Evolutionary conservation across 1,140 invertebrate genomes (phyloP).

Genomic region (Drosophila serrata): DNA sequence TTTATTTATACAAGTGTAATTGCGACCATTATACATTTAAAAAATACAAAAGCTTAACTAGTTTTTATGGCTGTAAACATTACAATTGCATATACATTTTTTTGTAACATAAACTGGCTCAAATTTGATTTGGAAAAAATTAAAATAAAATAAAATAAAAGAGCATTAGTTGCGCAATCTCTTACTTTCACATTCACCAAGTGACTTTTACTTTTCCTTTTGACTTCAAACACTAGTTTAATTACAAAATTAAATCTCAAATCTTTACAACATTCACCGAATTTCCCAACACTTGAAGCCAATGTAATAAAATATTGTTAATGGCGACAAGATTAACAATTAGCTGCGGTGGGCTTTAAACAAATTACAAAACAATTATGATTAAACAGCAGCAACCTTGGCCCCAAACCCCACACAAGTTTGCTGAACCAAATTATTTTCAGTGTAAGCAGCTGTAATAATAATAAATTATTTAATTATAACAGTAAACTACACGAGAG

Average conservation of each 20-base stretch:
- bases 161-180: neutral
- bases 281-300: neutral
- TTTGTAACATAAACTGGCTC: slow-evolving; percentile 2
- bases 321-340: slow-evolving; percentile 22
- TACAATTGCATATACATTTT: neutral
- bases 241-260: neutral
- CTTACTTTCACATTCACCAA: slow-evolving; percentile 7
- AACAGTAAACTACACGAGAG: slow-evolving; percentile 38
- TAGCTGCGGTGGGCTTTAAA: slow-evolving; percentile 21
- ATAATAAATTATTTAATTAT: slow-evolving; percentile 28
- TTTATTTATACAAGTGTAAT: slow-evolving; percentile 10
- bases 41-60: neutral
- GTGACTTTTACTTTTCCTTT: slow-evolving; percentile 30
- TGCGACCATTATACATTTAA: slow-evolving; percentile 13
- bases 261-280: slow-evolving; percentile 1
- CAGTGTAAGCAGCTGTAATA: slow-evolving; percentile 4
- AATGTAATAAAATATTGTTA: slow-evolving; percentile 23
- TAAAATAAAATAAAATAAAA: neutral
- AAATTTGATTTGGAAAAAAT: neutral
- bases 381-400: slow-evolving; percentile 23
- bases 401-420: slow-evolving; percentile 1
- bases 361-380: slow-evolving; percentile 34
- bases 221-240: neutral
- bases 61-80: neutral
- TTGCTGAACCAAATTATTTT: neutral